Base-by-base conservation (phyloP, 2,888 invertebrate species). In the Drosophila cognata region DNA sequence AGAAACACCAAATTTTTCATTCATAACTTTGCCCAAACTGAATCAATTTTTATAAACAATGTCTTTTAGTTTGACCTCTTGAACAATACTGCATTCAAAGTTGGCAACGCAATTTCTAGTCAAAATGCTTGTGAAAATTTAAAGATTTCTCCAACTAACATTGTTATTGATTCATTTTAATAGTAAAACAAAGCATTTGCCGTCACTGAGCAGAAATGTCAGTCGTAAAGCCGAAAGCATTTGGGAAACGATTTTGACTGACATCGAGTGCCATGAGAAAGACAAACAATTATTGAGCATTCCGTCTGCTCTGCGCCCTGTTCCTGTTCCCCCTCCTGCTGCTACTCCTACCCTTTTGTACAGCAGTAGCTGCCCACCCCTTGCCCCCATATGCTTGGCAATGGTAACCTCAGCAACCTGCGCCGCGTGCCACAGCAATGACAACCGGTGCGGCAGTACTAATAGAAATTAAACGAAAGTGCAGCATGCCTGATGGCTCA, bases 381-480 rank as follows among this genome's bases (percentile, higher is more conserved):
- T 11, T 43, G 43, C 46, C 51, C 51, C 21, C 46, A 10, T 43
- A 62, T 62, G 53, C 21, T 18, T 59, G 67, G 63, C 65, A 68
- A 74, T 71, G 75, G 84, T 84, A 84, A 84, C 84, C 84, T 83
- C 84, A 84, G 84, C 81, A 84, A 84, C 84, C 84, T 88, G 88
- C 73, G 84, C 84, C 86, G 89, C 87, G 89, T 82, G 89, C 79
- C 88, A 79, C 83, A 79, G 83, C 78, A 84, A 77, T 79, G 85
- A 84, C 77, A 77, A 73, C 41, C 79, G 75, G 74, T 76, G 73
- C 71, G 77, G 78, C 78, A 81, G 72, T 79, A 85, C 89, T 87
- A 81, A 89, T 89, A 84, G 85, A 90, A 89, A 90, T 90, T 90
- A 90, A 89, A 88, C 85, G 88, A 88, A 89, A 90, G 91, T 90